Base-by-base conservation (phyloP, 2,113 vertebrate species). In the Lophotis ruficrista region DNA sequence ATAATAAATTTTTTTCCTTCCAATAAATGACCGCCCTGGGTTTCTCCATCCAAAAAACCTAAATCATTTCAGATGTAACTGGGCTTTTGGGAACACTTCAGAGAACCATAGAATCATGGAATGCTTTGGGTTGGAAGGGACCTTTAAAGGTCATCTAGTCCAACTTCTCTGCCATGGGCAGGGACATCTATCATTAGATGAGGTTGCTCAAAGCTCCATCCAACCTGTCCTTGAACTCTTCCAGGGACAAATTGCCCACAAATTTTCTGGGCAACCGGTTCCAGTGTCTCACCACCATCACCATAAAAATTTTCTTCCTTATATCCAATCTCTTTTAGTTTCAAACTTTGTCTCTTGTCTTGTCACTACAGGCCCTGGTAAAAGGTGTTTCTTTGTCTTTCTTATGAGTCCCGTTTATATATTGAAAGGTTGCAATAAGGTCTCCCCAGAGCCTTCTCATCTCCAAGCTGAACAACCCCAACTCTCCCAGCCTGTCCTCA, bases 161-260 rank as follows among this genome's bases (percentile, higher is more conserved):
- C 35, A 87, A 22, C 1, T 1, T 4, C 15, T 6, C 14, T 45
- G 68, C 43, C 19, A 22, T 4, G 1, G 24, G 25, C 0, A 2
- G 11, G 58, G 22, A 47, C 31, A 77, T 10, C 23, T 72, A 64
- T 30, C 35, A 77, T 25, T 31, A 90, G 17, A 41, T 12, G 0
- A 0, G 31, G 22, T 15, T 81, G 22, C 33, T 41, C 37, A 51
- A 72, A 90, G 6, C 33, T 20, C 23, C 2, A 1, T 73, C 19
- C 21, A 68, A 25, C 4, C 11, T 54, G 43, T 12, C 6, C 5
- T 7, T 58, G 41, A 81, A 58, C 48, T 22, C 23, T 65, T 31
- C 17, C 10, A 77, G 3, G 4, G 50, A 56, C 11, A 28, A 13
- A n/a, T n/a, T n/a, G n/a, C n/a, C 12, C 64, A 60, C 20, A 73